Conservation (phyloP, 2,113 vertebrate genomes). For the Platycercus adscitus region DNA sequence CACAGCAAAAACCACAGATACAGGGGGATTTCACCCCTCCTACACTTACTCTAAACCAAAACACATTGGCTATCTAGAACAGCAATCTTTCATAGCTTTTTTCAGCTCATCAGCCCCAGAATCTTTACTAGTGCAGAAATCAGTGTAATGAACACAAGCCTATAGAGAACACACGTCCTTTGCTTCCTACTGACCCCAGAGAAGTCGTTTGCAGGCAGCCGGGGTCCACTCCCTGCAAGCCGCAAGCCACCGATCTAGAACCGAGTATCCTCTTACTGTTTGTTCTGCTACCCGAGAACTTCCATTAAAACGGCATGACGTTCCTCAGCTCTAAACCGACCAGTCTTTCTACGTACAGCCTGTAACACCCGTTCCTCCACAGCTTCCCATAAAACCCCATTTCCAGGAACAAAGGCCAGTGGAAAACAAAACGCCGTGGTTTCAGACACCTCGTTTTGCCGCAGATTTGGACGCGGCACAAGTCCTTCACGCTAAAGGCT, state of each 20-base stretch:
- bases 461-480: accelerated
- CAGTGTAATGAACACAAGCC: accelerated
- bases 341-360: not conserved
- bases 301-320: slow-evolving; percentile 8
- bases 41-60: not conserved
- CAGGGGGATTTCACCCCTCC: accelerated
- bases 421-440: accelerated
- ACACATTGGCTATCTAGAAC: not conserved
- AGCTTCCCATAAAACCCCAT: not conserved
- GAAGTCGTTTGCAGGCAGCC: not conserved
- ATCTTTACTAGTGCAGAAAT: not conserved
- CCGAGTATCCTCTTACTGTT: slow-evolving; percentile 45
- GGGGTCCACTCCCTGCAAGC: not conserved
- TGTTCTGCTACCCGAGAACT: slow-evolving; percentile 23
- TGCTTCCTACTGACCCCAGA: not conserved
- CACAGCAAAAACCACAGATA: not conserved
- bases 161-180: not conserved
- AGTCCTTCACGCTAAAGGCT: not conserved
- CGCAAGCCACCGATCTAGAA: slow-evolving; percentile 25
- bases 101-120: not conserved
- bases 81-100: not conserved
- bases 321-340: not conserved
- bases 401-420: not conserved
- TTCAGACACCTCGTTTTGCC: not conserved
- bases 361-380: not conserved